phyloP scores from a whole-genome alignment of 1,140 invertebrate species.

The Platorchestia sp. region DNA sequence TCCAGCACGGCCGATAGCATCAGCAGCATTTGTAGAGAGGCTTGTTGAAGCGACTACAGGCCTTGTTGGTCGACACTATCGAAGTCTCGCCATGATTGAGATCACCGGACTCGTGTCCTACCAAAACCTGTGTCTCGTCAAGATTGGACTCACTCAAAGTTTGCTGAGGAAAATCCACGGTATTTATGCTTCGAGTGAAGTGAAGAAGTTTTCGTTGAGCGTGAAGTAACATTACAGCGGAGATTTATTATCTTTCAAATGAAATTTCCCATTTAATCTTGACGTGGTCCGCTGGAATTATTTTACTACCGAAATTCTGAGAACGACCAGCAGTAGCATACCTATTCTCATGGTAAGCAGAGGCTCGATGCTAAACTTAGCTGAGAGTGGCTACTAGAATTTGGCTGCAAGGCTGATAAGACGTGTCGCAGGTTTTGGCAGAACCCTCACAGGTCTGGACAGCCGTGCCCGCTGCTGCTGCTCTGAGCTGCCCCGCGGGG shows the following conservation, averaged over 20 bases:
- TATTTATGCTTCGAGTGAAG: neutral
- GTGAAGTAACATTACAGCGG: neutral
- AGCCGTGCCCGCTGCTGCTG: neutral
- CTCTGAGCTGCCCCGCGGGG: constrained; percentile 19
- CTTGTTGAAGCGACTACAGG: constrained; percentile 42
- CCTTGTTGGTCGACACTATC: constrained; percentile 46
- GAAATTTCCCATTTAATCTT: neutral
- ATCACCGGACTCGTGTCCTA: constrained; percentile 5
- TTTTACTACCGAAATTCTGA: neutral
- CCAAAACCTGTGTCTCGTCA: neutral
- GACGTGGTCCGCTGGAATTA: neutral
- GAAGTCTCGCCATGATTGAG: constrained; percentile 40
- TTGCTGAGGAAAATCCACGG: neutral
- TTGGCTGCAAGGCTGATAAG: neutral
- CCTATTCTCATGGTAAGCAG: neutral
- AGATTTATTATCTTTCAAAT: neutral
- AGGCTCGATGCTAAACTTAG: neutral
- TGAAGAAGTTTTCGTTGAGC: neutral
- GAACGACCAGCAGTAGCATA: neutral
- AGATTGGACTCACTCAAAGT: neutral
- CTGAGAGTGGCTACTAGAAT: neutral
- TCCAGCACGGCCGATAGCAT: constrained; percentile 30
- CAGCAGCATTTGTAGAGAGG: constrained; percentile 47
- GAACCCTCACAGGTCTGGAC: neutral
- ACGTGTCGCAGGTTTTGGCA: neutral